Conservation (phyloP, 2,113 vertebrate genomes). For the Ictalurus punctatus region DNA sequence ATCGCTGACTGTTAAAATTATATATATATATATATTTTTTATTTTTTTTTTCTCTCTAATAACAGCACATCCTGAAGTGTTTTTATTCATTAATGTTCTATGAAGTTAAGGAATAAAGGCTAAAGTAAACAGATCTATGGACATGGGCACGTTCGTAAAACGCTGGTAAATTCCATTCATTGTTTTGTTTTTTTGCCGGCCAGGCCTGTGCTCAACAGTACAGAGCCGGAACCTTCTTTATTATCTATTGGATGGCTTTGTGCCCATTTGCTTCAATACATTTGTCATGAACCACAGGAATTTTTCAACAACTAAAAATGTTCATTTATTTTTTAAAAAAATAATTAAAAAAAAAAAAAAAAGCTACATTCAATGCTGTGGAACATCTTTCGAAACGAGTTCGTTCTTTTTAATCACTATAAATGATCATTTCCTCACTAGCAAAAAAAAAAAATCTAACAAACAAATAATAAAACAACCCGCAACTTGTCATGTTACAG, state of each 20-base stretch:
- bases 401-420: too few species aligned
- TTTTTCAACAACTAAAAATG: not conserved
- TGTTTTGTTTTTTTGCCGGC: slow-evolving; percentile 24
- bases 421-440: too few species aligned
- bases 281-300: not conserved
- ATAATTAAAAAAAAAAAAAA: not conserved
- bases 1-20: too few species aligned
- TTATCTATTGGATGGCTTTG: not conserved
- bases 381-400: too few species aligned
- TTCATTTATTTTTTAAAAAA: not conserved
- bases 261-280: slow-evolving; percentile 13
- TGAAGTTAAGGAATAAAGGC: not conserved
- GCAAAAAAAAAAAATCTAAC: too few species aligned
- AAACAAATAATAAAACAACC: too few species aligned
- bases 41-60: too few species aligned
- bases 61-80: too few species aligned
- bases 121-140: not conserved
- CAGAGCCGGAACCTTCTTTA: not conserved
- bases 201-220: not conserved
- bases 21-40: too few species aligned
- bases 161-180: not conserved
- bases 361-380: too few species aligned
- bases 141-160: not conserved
- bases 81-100: too few species aligned
- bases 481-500: too few species aligned